Evolutionary conservation across 2,113 vertebrate genomes (phyloP).

Genomic region (Synchiropus splendidus): DNA sequence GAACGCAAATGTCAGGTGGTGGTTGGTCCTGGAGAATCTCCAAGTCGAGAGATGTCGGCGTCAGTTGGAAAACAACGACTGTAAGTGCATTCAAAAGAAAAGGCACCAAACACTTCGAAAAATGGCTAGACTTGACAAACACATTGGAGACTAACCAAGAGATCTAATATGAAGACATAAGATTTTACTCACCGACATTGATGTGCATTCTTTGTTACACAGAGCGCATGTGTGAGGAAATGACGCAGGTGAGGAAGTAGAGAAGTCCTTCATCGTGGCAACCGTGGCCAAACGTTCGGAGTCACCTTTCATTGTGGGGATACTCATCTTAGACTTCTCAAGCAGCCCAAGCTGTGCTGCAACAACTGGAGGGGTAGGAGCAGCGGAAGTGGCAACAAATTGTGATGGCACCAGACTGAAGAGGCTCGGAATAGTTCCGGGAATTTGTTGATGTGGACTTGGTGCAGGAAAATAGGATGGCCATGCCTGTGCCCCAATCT

Average conservation of each 20-base stretch:
- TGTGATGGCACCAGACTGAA: background rate
- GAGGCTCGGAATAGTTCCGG: background rate
- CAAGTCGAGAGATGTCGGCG: too few species aligned
- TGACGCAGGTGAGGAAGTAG: conserved; percentile 78
- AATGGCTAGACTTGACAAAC: too few species aligned
- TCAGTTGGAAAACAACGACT: too few species aligned
- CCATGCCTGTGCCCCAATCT: conserved; percentile 2
- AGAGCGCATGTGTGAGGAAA: conserved; percentile 96
- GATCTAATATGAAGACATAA: conserved; percentile 2
- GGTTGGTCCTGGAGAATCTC: too few species aligned
- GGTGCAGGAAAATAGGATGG: background rate
- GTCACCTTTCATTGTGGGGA: too few species aligned
- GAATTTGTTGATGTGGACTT: conserved; percentile 18
- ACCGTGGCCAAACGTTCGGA: conserved; percentile 56
- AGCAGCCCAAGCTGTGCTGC: background rate
- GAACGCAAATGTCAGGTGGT: too few species aligned
- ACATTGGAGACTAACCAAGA: conserved; percentile 10
- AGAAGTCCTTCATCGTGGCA: conserved; percentile 92
- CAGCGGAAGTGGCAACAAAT: conserved; percentile 10
- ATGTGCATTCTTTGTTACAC: conserved; percentile 87
- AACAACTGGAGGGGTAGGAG: accelerated
- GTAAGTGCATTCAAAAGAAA: too few species aligned
- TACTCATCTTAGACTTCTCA: too few species aligned
- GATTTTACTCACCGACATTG: conserved; percentile 89
- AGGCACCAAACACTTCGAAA: too few species aligned